Conservation (phyloP, 92 coral and sea anemone species). For the Palythoa grandiflora region DNA sequence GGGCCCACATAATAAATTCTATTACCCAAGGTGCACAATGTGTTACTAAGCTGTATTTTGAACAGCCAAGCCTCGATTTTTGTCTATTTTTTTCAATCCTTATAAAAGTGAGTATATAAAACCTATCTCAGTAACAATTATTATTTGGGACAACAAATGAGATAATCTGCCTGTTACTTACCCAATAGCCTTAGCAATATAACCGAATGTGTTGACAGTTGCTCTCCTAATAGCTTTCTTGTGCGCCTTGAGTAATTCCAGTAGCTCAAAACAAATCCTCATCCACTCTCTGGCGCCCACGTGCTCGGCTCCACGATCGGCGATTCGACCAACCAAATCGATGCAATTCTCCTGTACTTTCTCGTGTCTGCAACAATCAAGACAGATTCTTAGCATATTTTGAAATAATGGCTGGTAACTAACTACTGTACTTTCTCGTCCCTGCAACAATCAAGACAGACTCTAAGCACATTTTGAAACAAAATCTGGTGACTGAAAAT, state of each 20-base stretch:
- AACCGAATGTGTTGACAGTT: constrained; percentile 99
- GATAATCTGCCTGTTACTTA: constrained; percentile 39
- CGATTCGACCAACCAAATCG: constrained; percentile 97
- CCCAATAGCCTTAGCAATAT: constrained; percentile 99
- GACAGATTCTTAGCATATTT: neutral
- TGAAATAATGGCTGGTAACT: neutral
- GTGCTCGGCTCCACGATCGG: constrained; percentile 99
- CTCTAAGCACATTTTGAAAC: neutral
- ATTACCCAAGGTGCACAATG: too few relatives aligned
- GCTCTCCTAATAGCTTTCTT: constrained; percentile 99
- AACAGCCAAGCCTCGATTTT: too few relatives aligned
- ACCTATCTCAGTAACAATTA: neutral
- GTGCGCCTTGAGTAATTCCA: constrained; percentile 97
- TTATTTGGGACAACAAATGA: too few relatives aligned
- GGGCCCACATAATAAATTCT: too few relatives aligned
- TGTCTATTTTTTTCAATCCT: neutral
- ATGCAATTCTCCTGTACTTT: constrained; percentile 98
- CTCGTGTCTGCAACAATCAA: constrained; percentile 74
- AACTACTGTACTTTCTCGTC: constrained; percentile 91
- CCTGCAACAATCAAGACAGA: constrained; percentile 42
- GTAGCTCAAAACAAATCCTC: constrained; percentile 97
- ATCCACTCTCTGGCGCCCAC: constrained; percentile 99
- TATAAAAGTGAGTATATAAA: neutral
- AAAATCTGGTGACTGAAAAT: neutral
- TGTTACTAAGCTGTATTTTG: too few relatives aligned